These are phyloP conservation scores for Drosophila kanekoi DNA, from an alignment of 2,888 invertebrate genomes.

Conservation along the genomic window DNA sequence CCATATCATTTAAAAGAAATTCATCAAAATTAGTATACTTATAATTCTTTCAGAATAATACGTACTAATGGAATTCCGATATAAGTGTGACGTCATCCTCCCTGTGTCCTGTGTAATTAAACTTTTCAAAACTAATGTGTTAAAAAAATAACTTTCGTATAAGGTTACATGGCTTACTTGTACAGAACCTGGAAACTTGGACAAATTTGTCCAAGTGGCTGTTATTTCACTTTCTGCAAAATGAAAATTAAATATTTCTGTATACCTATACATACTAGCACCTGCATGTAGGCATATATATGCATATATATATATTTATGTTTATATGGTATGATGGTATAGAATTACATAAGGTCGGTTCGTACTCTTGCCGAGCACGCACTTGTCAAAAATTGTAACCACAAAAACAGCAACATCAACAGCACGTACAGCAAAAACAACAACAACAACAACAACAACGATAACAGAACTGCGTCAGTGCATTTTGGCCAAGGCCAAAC, in stretches of 20 bases:
- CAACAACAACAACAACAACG: constrained; percentile 17
- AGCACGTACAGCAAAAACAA: constrained; percentile 39
- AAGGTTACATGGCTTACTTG: not conserved
- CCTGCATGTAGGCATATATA: not conserved
- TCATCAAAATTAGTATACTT: not conserved
- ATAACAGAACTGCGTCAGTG: constrained; percentile 44
- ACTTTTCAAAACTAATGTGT: not conserved
- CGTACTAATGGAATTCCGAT: not conserved
- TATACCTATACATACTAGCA: too few species aligned
- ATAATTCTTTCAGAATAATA: not conserved
- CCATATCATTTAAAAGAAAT: not conserved
- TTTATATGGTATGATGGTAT: constrained; percentile 1
- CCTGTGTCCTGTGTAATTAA: not conserved
- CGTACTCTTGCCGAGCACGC: constrained; percentile 41
- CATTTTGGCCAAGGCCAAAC: constrained; percentile 62
- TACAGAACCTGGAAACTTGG: not conserved
- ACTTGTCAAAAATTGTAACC: constrained; percentile 73
- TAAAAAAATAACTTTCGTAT: too few species aligned
- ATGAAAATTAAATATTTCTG: constrained; percentile 56
- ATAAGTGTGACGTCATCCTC: not conserved
- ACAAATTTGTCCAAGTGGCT: constrained; percentile 30
- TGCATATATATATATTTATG: not conserved
- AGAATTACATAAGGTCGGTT: constrained; percentile 41
- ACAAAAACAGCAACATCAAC: constrained; percentile 58
- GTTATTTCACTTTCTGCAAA: constrained; percentile 26